Evolutionary conservation across 2,888 invertebrate species (phyloP).

Genomic region (Folsomia candida): DNA sequence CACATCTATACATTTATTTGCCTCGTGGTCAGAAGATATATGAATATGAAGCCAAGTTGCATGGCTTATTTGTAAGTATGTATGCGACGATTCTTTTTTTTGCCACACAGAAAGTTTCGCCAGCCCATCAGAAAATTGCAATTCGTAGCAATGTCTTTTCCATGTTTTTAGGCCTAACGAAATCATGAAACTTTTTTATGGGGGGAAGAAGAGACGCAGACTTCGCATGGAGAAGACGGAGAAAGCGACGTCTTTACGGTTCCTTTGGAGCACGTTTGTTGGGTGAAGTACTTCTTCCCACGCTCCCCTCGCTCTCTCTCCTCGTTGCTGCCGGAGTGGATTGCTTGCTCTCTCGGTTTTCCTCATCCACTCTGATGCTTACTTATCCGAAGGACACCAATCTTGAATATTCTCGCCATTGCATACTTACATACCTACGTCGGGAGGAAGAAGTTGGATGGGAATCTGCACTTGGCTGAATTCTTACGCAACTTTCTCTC

Average conservation of each 20-base stretch:
- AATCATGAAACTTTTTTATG: slow-evolving; percentile 30
- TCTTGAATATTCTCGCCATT: neutral
- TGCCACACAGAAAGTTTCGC: neutral
- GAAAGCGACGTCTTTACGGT: neutral
- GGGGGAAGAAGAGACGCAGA: slow-evolving; percentile 25
- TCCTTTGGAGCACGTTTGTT: neutral
- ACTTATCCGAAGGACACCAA: neutral
- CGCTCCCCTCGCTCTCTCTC: neutral
- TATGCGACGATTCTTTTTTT: too few relatives aligned
- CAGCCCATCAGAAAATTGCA: slow-evolving; percentile 27
- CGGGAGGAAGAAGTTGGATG: too few relatives aligned
- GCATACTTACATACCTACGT: too few relatives aligned
- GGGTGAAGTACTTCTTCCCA: neutral
- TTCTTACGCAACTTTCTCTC: neutral
- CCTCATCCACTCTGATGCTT: neutral
- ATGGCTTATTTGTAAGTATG: too few relatives aligned
- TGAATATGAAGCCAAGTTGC: too few relatives aligned
- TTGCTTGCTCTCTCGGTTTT: neutral
- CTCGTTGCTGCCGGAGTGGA: neutral
- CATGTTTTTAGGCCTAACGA: slow-evolving; percentile 21
- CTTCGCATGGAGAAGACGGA: neutral
- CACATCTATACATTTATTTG: too few relatives aligned
- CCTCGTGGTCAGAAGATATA: too few relatives aligned
- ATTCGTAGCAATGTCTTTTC: slow-evolving; percentile 40
- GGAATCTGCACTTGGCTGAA: too few relatives aligned